Conservation (phyloP, 2,888 invertebrate species). For the Rhynchonema sp. region DNA sequence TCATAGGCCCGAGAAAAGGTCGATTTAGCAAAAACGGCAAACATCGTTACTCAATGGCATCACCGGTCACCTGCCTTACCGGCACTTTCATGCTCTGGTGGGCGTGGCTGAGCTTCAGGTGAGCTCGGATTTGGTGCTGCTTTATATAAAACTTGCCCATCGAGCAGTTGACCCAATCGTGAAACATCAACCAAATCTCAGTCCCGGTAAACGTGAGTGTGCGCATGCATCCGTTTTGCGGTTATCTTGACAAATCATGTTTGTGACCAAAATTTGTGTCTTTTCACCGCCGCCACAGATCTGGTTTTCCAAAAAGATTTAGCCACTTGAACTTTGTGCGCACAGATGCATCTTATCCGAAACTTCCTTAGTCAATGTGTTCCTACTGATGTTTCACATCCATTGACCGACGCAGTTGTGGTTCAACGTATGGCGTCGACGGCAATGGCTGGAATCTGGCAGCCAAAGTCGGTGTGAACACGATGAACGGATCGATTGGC, state of each 20-base stretch:
- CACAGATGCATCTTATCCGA: no score
- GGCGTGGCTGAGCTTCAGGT: not conserved
- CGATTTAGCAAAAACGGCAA: not conserved
- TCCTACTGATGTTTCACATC: no score
- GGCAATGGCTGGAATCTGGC: not conserved
- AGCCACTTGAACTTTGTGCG: no score
- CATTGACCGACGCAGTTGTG: not conserved
- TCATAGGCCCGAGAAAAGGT: no score
- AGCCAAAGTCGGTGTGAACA: conserved; percentile 55
- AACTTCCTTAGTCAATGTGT: no score
- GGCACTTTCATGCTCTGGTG: not conserved
- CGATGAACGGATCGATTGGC: conserved; percentile 73
- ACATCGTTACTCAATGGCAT: not conserved
- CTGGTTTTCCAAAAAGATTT: no score
- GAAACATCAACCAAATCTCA: not conserved
- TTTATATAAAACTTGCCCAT: not conserved
- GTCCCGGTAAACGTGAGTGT: not conserved
- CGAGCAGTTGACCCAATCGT: not conserved
- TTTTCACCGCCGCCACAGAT: no score
- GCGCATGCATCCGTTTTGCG: no score
- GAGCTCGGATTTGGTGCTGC: no score
- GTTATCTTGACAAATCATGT: not conserved
- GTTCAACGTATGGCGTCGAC: not conserved
- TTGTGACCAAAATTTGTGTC: not conserved
- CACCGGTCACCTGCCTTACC: not conserved